Base-by-base conservation (phyloP, 2,888 invertebrate species). In the Ophraella communa region DNA sequence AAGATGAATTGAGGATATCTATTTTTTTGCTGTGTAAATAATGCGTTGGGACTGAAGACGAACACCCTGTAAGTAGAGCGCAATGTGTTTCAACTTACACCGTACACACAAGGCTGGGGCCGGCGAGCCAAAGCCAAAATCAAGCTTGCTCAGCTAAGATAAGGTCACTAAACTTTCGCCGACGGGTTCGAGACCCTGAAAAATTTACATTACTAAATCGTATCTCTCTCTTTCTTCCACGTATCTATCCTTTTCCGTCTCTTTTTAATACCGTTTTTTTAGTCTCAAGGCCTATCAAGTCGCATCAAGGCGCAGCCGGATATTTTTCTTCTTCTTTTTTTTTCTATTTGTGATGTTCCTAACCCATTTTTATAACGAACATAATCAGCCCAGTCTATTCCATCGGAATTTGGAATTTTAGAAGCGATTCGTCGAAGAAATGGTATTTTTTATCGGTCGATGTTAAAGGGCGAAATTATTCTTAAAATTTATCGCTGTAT, bases 131-230 rank as follows among this genome's bases (percentile, higher is more conserved):
- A 51, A 51, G 49, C 49, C 49, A 51, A 51, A 51, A 27, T 24
- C 49, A 23, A 51, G 27, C 49, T 51, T 24, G 49, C 49, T 27
- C 23, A 51, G 49, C 27, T 51, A 27, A 27, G 79, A 76, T 78
- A 79, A 80, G 65, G 65, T 70, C 79, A 79, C 76, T 79, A 79
- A 76, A 79, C 80, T 77, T 78, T 79, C 77, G 49, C 49, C 49
- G 49, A 27, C 49, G 78, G 77, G 60, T 60, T 60, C 60, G 60
- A 47, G 78, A 79, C 79, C 78, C 77, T 76, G 73, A 78, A 78
- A 79, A 60, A 60, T 60, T 60, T 60, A 60, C 60, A 60, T 60
- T 77, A 77, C 76, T 49, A 20, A 51, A 51, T 51, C 49, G 24
- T 27, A 51, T 51, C 27, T 24, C 27, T 24, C 24, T 51, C 49